phyloP scores from a whole-genome alignment of 2,797 vertebrate species.

The Iguana delicatissima region DNA sequence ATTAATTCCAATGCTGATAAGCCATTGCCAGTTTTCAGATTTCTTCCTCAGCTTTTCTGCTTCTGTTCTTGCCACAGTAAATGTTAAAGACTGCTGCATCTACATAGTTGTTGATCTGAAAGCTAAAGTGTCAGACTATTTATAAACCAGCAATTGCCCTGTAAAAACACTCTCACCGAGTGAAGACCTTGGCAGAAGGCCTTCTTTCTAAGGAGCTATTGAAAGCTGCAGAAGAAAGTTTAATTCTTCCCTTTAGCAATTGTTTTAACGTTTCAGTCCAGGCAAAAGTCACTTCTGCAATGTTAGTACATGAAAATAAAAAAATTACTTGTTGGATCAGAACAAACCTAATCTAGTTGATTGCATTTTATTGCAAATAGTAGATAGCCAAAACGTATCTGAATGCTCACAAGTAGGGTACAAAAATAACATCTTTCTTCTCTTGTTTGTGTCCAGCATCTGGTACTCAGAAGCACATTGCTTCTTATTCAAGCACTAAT shows the following conservation, averaged over 20 bases:
- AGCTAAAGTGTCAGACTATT: constrained; percentile 14
- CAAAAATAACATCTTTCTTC: background rate
- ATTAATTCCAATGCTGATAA: constrained; percentile 1
- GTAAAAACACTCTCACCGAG: background rate
- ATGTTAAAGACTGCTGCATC: background rate
- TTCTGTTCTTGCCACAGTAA: background rate
- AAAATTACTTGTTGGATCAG: background rate
- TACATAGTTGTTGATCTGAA: constrained; percentile 5
- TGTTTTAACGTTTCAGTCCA: background rate
- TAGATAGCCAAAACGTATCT: background rate
- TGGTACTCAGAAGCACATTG: background rate
- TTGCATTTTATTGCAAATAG: background rate
- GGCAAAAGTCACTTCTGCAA: constrained; percentile 26
- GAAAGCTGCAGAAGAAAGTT: background rate
- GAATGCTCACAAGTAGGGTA: background rate
- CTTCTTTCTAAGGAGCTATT: background rate
- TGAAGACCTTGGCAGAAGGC: background rate
- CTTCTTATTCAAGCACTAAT: background rate
- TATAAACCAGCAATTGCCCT: constrained; percentile 23
- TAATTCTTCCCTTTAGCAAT: background rate
- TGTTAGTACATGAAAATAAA: background rate
- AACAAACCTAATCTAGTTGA: background rate
- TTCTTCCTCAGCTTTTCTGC: background rate
- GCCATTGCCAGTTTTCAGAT: background rate
- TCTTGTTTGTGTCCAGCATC: background rate